Conservation (phyloP, 2,888 invertebrate species). For the Ctenicera cuprea region DNA sequence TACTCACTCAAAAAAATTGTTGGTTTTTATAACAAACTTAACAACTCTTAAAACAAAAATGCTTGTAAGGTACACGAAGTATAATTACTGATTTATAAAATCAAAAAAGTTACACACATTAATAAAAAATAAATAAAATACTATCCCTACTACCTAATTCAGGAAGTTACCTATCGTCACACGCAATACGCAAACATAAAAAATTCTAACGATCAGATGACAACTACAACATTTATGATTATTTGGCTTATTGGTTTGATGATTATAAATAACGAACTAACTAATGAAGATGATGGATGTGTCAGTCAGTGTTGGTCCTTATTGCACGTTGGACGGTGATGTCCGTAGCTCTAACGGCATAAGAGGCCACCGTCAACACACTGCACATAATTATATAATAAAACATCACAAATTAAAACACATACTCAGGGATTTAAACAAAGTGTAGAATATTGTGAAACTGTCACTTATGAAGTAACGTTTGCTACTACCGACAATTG, state of each 20-base stretch:
- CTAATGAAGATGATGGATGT: slow-evolving; percentile 69
- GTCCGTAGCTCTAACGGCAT: slow-evolving; percentile 71
- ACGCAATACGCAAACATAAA: slow-evolving; percentile 66
- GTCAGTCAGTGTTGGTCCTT: slow-evolving; percentile 73
- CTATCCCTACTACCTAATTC: slow-evolving; percentile 57
- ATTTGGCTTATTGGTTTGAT: slow-evolving; percentile 69
- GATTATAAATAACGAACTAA: slow-evolving; percentile 71
- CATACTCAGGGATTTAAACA: slow-evolving; percentile 18
- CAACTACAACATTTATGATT: slow-evolving; percentile 71
- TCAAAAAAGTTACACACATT: slow-evolving; percentile 42
- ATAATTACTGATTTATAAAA: slow-evolving; percentile 49
- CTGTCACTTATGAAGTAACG: too few species aligned
- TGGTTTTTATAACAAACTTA: slow-evolving; percentile 54
- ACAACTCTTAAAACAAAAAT: slow-evolving; percentile 52
- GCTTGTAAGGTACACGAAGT: slow-evolving; percentile 53
- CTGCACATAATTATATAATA: slow-evolving; percentile 62
- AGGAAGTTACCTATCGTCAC: slow-evolving; percentile 61
- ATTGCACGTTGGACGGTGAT: slow-evolving; percentile 72
- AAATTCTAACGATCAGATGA: slow-evolving; percentile 68
- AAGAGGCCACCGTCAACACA: slow-evolving; percentile 73
- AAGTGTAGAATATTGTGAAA: background rate
- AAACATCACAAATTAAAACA: slow-evolving; percentile 44
- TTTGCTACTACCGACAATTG: too few species aligned
- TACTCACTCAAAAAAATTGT: slow-evolving; percentile 53
- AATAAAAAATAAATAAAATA: slow-evolving; percentile 58